Percentiles rank a stretch among this genome's conserved stretches.
Conservation (phyloP, 1,140 invertebrate genomes). For the Dendroctonus valens region DNA sequence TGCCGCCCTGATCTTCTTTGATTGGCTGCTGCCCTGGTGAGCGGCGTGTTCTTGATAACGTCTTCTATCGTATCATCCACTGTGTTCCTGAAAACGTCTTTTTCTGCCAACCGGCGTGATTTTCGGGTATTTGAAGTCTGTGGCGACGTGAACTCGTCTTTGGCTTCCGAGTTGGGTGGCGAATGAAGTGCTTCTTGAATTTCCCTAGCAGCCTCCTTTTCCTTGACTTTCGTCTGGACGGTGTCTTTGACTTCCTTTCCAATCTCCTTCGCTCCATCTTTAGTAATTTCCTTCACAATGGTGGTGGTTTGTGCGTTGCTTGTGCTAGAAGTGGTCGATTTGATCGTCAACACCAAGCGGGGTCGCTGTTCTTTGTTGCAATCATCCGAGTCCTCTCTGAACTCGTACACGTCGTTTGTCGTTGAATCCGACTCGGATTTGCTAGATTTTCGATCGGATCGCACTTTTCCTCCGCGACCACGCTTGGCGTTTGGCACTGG, state of each 20-base stretch:
- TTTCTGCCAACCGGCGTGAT: conserved; percentile 75
- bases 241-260: conserved; percentile 32
- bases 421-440: conserved; percentile 52
- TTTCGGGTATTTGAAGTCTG: conserved; percentile 67
- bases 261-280: conserved; percentile 41
- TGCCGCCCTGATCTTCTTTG: conserved; percentile 40
- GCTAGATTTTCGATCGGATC: conserved; percentile 58
- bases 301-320: conserved; percentile 50
- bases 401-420: conserved; percentile 73
- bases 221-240: background rate
- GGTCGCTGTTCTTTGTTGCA: conserved; percentile 60
- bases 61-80: conserved; percentile 86
- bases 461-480: conserved; percentile 53
- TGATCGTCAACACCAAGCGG: conserved; percentile 75
- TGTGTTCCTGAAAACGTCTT: conserved; percentile 67
- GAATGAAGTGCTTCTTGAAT: conserved; percentile 25
- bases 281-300: conserved; percentile 54
- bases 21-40: conserved; percentile 47
- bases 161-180: conserved; percentile 52
- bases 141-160: conserved; percentile 62
- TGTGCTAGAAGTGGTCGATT: conserved; percentile 60
- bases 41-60: conserved; percentile 65
- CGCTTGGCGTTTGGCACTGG: conserved; percentile 45
- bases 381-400: conserved; percentile 79
- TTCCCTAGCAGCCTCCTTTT: conserved; percentile 5